Evolutionary conservation across 2,888 invertebrate genomes (phyloP).

Genomic region (Cacoxenus indagator): DNA sequence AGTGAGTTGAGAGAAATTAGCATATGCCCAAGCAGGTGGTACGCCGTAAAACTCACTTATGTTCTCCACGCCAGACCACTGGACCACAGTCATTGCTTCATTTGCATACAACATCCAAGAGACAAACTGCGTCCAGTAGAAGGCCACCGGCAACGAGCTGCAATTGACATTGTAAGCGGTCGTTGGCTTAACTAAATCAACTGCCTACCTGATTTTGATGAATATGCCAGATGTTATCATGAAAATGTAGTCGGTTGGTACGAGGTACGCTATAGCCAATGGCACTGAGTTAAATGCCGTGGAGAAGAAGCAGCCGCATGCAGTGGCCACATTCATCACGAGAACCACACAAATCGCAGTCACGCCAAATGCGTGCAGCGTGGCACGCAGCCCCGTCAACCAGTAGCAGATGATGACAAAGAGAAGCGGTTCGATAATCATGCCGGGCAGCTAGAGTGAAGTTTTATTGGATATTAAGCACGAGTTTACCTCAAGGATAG

Average conservation of each 20-base stretch:
- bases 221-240: conserved; percentile 92
- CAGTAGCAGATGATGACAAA: conserved; percentile 89
- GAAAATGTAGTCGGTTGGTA: conserved; percentile 87
- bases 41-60: conserved; percentile 58
- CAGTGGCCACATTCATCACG: conserved; percentile 87
- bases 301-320: conserved; percentile 91
- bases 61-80: conserved; percentile 81
- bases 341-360: conserved; percentile 80
- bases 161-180: conserved; percentile 13
- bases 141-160: conserved; percentile 79
- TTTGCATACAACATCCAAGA: conserved; percentile 92
- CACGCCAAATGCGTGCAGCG: conserved; percentile 78
- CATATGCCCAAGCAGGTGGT: neutral
- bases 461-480: neutral
- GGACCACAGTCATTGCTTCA: conserved; percentile 85
- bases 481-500: conserved; percentile 33
- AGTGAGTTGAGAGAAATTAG: neutral
- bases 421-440: conserved; percentile 85
- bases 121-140: conserved; percentile 83
- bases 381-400: conserved; percentile 83
- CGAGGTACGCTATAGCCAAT: conserved; percentile 84
- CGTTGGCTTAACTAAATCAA: neutral
- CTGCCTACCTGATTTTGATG: conserved; percentile 80
- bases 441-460: conserved; percentile 81
- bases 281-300: conserved; percentile 86